Conservation (phyloP, 2,113 vertebrate genomes). For the Zeus faber region DNA sequence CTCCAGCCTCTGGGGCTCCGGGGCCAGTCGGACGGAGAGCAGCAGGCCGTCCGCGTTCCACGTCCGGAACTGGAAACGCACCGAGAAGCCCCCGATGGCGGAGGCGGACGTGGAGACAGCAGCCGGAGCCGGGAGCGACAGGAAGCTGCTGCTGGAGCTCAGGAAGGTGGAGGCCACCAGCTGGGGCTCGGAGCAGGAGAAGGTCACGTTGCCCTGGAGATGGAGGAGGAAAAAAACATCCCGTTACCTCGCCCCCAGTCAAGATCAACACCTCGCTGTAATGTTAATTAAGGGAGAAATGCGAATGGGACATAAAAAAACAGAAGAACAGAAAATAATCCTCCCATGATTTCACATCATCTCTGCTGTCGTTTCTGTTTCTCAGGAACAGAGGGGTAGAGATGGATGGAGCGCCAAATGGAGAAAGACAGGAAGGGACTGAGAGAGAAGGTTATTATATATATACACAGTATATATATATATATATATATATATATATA, state of each 20-base stretch:
- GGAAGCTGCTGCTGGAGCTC: slow-evolving; percentile 75
- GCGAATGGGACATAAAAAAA: background rate
- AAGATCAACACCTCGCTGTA: background rate
- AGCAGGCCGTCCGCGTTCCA: slow-evolving; percentile 92
- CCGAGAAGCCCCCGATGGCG: slow-evolving; percentile 77
- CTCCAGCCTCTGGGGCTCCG: slow-evolving; percentile 72
- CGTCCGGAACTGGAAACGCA: slow-evolving; percentile 92
- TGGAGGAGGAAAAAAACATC: slow-evolving; percentile 16
- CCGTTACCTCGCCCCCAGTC: background rate
- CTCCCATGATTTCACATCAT: background rate
- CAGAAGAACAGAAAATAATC: background rate
- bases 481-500: too few relatives aligned
- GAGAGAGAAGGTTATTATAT: too few relatives aligned
- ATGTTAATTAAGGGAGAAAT: background rate
- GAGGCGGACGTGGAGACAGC: slow-evolving; percentile 47
- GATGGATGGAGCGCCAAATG: background rate
- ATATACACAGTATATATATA: too few relatives aligned
- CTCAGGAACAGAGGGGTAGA: background rate
- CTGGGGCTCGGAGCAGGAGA: slow-evolving; percentile 83
- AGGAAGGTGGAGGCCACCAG: slow-evolving; percentile 83
- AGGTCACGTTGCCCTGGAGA: slow-evolving; percentile 86
- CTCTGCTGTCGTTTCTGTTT: background rate
- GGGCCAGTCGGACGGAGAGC: slow-evolving; percentile 78
- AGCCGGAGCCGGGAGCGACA: slow-evolving; percentile 78
- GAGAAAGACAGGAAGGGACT: too few relatives aligned